These are phyloP conservation scores for Bombus confusus DNA, from an alignment of 1,140 invertebrate species.

Conservation along the genomic window DNA sequence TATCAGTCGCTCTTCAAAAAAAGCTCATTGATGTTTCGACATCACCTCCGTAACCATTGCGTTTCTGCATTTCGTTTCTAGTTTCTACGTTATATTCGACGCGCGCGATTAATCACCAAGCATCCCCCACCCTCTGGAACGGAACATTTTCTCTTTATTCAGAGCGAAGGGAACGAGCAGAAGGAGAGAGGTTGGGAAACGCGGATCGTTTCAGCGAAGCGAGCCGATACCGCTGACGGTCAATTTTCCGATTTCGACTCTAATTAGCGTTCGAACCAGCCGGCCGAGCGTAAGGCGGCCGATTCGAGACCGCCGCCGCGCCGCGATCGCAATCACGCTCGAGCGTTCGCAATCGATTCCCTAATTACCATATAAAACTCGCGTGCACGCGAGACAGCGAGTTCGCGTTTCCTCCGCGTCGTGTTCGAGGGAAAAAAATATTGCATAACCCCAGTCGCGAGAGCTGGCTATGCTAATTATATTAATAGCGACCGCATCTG, in stretches of 20 bases:
- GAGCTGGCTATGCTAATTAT: conserved; percentile 48
- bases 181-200: conserved; percentile 7
- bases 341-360: conserved; percentile 44
- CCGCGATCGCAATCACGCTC: conserved; percentile 38
- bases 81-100: no score
- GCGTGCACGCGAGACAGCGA: conserved; percentile 34
- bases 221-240: conserved; percentile 36
- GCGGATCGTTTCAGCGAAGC: not conserved
- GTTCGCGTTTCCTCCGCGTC: conserved; percentile 34
- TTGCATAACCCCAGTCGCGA: conserved; percentile 40
- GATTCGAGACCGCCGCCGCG: conserved; percentile 15
- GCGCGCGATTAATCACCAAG: not conserved
- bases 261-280: conserved; percentile 54
- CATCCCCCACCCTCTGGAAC: not conserved
- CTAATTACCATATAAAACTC: conserved; percentile 55
- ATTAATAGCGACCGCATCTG: conserved; percentile 51
- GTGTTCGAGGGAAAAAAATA: conserved; percentile 31
- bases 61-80: not conserved
- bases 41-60: not conserved
- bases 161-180: not conserved
- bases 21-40: not conserved
- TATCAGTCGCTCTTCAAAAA: not conserved
- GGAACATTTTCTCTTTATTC: not conserved
- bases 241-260: conserved; percentile 60
- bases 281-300: conserved; percentile 24